A percentile compares a stretch with the other conserved stretches of the same genome.
phyloP scores from a whole-genome alignment of 1,140 invertebrate species.

The Metopolophium dirhodum region DNA sequence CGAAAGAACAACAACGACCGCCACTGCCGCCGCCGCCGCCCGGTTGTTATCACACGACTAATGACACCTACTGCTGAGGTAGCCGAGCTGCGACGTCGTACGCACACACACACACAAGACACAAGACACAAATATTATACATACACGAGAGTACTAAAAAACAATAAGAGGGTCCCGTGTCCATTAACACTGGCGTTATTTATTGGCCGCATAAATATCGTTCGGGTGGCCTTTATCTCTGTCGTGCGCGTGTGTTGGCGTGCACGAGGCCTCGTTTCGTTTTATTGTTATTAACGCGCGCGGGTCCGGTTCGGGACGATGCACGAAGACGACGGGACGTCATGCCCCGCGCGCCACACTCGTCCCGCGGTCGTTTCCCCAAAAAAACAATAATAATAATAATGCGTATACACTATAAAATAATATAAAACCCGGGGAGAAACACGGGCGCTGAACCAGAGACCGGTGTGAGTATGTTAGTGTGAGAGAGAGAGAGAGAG shows the following conservation, averaged over 20 bases:
- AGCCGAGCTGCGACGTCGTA: constrained; percentile 26
- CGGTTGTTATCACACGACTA: constrained; percentile 57
- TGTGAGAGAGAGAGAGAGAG: not conserved
- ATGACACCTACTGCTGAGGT: constrained; percentile 57
- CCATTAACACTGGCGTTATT: constrained; percentile 57
- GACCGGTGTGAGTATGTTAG: not conserved
- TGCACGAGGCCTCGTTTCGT: constrained; percentile 43
- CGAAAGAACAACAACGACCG: constrained; percentile 38
- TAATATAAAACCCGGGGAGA: not conserved
- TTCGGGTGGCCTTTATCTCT: constrained; percentile 56
- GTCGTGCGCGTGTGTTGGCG: not conserved
- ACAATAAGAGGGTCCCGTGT: constrained; percentile 45
- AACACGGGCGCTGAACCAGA: not conserved
- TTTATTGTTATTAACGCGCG: constrained; percentile 56
- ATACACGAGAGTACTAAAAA: constrained; percentile 40
- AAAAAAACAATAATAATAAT: not conserved
- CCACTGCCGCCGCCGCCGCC: not conserved
- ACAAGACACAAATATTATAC: not conserved
- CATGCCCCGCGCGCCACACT: not conserved
- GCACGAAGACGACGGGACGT: constrained; percentile 43
- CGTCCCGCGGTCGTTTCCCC: not conserved
- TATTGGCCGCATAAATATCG: constrained; percentile 56
- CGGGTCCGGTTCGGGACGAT: constrained; percentile 37
- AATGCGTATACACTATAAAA: not conserved
- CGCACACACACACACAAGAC: not conserved